Conservation (phyloP, 1,140 invertebrate genomes). For the Papilio polytes region DNA sequence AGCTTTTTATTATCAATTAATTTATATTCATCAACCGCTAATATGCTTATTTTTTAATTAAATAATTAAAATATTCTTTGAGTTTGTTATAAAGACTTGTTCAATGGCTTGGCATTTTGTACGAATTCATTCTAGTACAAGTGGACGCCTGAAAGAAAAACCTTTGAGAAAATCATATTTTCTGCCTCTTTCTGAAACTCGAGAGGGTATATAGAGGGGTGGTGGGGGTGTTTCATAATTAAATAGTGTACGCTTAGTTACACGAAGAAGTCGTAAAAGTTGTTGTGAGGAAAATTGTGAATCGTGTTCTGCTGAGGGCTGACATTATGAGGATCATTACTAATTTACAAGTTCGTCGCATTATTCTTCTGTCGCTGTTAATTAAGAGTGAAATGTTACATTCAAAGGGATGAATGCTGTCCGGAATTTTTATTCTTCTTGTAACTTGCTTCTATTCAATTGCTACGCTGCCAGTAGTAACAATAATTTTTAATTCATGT, state of each 20-base stretch:
- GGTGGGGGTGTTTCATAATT: conserved; percentile 67
- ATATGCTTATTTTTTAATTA: background rate
- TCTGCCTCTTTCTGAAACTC: conserved; percentile 54
- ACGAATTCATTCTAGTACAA: conserved; percentile 42
- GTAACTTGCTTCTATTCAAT: background rate
- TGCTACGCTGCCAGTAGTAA: background rate
- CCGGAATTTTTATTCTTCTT: conserved; percentile 11
- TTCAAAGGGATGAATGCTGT: conserved; percentile 26
- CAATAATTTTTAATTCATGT: background rate
- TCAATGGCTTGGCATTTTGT: conserved; percentile 32
- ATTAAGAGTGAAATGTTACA: conserved; percentile 51
- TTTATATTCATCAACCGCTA: conserved; percentile 5
- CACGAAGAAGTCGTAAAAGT: conserved; percentile 63
- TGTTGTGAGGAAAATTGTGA: conserved; percentile 66
- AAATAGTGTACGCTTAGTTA: conserved; percentile 78
- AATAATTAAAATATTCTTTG: background rate
- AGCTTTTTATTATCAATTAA: background rate
- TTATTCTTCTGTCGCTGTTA: conserved; percentile 60
- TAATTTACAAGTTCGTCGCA: conserved; percentile 66
- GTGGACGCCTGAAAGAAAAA: conserved; percentile 51
- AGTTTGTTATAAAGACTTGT: background rate
- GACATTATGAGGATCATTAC: conserved; percentile 60
- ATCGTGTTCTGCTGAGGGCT: conserved; percentile 52
- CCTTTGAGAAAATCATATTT: conserved; percentile 65
- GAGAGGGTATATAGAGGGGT: conserved; percentile 28